Conservation (phyloP, 2,113 vertebrate genomes). For the human region GRCh38 chr14:49028001-49028500, state of each 20-base stretch:
- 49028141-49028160: too few relatives aligned
- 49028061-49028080: too few relatives aligned
- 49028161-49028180: too few relatives aligned
- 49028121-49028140: too few relatives aligned
- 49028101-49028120: too few relatives aligned
- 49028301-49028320: not conserved
- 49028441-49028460: not conserved
- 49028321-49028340: not conserved
- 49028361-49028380: not conserved
- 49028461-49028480: not conserved
- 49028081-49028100: too few relatives aligned
- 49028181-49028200: not conserved
- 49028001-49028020: too few relatives aligned
- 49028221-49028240: not conserved
- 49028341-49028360: not conserved
- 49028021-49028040: too few relatives aligned
- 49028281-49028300: not conserved
- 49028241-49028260: not conserved
- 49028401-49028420: not conserved
- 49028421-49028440: not conserved
- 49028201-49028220: not conserved
- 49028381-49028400: not conserved
- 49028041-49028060: too few relatives aligned
- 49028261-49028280: not conserved
- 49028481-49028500: not conserved